Evolutionary conservation across 2,797 vertebrate genomes (phyloP).

Genomic region (Cebuella pygmaea): DNA sequence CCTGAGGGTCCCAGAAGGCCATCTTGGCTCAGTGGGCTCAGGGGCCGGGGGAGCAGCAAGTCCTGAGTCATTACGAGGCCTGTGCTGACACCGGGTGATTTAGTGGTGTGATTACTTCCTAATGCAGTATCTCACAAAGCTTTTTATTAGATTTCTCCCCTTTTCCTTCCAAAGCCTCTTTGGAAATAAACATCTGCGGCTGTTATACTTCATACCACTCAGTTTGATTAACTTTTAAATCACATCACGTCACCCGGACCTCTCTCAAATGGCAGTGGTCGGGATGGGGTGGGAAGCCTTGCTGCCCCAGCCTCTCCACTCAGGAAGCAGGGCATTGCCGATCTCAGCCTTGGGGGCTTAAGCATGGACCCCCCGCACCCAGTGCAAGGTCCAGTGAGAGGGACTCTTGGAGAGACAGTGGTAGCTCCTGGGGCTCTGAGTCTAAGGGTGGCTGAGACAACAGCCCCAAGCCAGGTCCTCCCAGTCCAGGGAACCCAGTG

Average conservation of each 20-base stretch:
- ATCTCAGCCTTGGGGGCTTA: not conserved
- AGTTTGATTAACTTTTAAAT: conserved; percentile 88
- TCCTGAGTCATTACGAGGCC: conserved; percentile 70
- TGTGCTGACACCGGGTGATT: conserved; percentile 77
- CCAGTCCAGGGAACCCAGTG: not conserved
- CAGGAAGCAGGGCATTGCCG: not conserved
- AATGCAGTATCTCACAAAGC: conserved; percentile 71
- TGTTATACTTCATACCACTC: conserved; percentile 76
- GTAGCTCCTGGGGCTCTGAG: not conserved
- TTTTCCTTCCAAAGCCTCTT: conserved; percentile 77
- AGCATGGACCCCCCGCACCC: not conserved
- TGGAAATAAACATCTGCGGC: conserved; percentile 84
- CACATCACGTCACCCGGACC: conserved; percentile 76
- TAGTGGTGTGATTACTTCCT: conserved; percentile 80
- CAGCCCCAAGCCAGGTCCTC: not conserved
- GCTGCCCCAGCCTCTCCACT: not conserved
- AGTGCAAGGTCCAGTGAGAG: not conserved
- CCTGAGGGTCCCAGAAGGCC: not conserved
- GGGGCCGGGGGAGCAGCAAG: not conserved
- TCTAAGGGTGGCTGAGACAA: not conserved
- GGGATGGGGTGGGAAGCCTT: not conserved
- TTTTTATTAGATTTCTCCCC: conserved; percentile 82
- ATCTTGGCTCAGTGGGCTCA: not conserved
- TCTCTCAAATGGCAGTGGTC: conserved; percentile 59
- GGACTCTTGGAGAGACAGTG: not conserved